Base-by-base conservation (phyloP, 2,797 vertebrate genomes). In the Babyrousa celebensis region DNA sequence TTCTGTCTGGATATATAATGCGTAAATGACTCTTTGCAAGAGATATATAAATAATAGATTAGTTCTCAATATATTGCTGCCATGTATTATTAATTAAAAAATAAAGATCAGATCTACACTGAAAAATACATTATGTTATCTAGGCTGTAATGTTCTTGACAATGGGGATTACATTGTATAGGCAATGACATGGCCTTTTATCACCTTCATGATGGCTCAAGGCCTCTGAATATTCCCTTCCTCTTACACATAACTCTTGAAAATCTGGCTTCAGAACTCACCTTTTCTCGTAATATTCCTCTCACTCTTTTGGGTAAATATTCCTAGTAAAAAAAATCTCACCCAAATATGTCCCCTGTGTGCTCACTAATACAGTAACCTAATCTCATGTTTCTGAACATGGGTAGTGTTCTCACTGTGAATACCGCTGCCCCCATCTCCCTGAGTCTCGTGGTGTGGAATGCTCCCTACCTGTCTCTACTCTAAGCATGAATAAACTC, bases 21-120 rank as follows among this genome's bases (percentile, higher is more conserved):
- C 48, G 97, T 97, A 96, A 98, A 96, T 97, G 89, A 98, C 96
- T 98, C 82, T 98, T 97, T 97, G 96, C 98, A 97, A 98, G 91
- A 95, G 89, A 96, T 95, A 86, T 91, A 97, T 98, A 97, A 98
- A 98, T 98, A 98, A 98, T 98, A 98, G 94, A 98, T 98, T 84
- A 86, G 82, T 27, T 97, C 98, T 98, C 96, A 97, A 97, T 48
- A 98, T 98, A 98, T 95, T 98, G 95, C 71, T 68, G 91, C 83
- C 96, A 98, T 98, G 98, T 98, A 98, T 98, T 98, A 99, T 98
- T 98, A 98, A 98, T 98, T 98, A 98, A 98, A 98, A 98, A 97
- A 97, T 97, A 92, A 98, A 98, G 96, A 98, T 97, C 80, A 97
- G 97, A 97, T 98, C 96, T 98, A 94, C 85, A 95, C 21, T 97